Evolutionary conservation across 2,797 vertebrate genomes (phyloP), one percentile per base, ranked within the genome.

Genomic region (Podargus strigoides): DNA sequence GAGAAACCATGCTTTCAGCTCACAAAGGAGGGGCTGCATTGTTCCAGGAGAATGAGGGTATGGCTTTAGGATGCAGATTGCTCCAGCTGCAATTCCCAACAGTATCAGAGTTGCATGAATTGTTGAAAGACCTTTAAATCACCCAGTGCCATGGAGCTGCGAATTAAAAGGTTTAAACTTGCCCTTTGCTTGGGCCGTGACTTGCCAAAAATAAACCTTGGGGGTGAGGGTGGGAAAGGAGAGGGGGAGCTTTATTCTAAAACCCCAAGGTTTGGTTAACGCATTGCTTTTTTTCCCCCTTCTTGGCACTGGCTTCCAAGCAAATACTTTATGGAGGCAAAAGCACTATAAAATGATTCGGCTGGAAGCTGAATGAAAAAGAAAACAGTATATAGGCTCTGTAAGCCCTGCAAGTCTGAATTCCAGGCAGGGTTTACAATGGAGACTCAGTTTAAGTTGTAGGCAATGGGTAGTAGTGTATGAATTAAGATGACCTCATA

Each of bases 251-350:
- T 1, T 75, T 89, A 46, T 42, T 92, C 78, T 76, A 34, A 86
- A 93, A 91, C 14, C 34, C 28, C 46, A 46, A 68, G 6, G 49
- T 89, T 94, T 83, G 78, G 47, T 93, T 93, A 90, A 26, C 23
- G 34, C 1, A 0, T 64, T 82, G 42, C 22, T 56, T 56, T 86
- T 58, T 86, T 49, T 18, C 32, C 32, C 21, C 17, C 34, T 66
- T 77, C 44, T 85, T 92, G 92, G 83, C 50, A 28, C 84, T 87
- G 90, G 49, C 77, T 91, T 60, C 69, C 66, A 79, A 79, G 93
- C 77, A 96, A 93, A 91, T 97, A 94, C 84, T 96, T 96, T 93
- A 95, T 90, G 73, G 94, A 94, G 90, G 95, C 91, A 96, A 94
- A 92, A 95, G 88, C 77, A 20, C 92, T 95, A 90, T 97, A 97